Evolutionary conservation across 2,797 vertebrate genomes (phyloP).

Genomic region (Capromys pilorides): DNA sequence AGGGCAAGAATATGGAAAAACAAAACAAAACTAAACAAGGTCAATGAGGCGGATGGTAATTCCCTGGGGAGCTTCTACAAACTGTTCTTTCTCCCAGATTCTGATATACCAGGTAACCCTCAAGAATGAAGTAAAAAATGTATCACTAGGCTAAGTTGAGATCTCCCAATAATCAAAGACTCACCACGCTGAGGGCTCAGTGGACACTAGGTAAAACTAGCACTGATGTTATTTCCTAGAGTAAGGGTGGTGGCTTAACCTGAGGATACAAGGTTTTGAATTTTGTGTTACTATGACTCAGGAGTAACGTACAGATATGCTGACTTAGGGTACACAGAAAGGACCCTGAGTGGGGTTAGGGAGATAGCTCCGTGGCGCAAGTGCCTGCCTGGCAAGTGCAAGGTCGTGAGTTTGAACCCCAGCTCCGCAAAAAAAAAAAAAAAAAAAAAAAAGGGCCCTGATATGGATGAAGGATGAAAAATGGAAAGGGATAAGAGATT

Average conservation of each 20-base stretch:
- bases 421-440: too few species aligned
- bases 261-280: neutral
- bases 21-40: neutral
- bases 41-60: neutral
- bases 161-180: neutral
- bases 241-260: neutral
- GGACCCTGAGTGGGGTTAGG: too few species aligned
- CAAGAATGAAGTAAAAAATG: constrained; percentile 33
- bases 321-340: neutral
- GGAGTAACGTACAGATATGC: neutral
- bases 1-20: neutral
- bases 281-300: constrained; percentile 42
- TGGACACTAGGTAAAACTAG: neutral
- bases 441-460: too few species aligned
- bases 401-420: too few species aligned
- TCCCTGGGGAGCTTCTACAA: neutral
- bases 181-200: neutral
- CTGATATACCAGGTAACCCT: constrained; percentile 3
- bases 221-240: neutral
- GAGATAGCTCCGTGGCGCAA: too few species aligned
- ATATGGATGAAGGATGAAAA: neutral
- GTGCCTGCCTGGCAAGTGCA: too few species aligned
- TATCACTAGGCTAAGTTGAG: neutral
- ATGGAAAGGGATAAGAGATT: neutral
- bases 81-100: neutral